Base-by-base conservation (phyloP, 2,888 invertebrate genomes). In the Drosophila formosana region DNA sequence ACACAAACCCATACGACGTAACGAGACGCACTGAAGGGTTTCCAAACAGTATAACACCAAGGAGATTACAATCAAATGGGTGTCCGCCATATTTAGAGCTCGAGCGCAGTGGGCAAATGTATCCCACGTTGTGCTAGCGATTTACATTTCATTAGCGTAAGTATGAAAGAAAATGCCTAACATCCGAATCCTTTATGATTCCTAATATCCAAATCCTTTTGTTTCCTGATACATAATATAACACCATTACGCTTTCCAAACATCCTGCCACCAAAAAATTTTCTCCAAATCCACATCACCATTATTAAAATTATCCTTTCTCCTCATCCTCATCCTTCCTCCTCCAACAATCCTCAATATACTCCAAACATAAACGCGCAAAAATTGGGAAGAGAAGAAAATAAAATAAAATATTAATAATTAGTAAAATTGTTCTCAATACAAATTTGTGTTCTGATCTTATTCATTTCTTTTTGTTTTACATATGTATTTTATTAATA, bases 311-410 rank as follows among this genome's bases (percentile, higher is more conserved):
- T 78, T 65, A 67, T 84, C 72, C 81, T 75, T 77, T 58, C 34
- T 78, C 75, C 69, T 75, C 70, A 66, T 62, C 66, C 71, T 75
- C 68, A 72, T 81, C 79, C 81, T 77, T 82, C 69, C 60, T 80
- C 80, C 73, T 82, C 88, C 86, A 83, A 79, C 65, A 64, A 77
- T 88, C 83, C 80, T 78, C 71, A 77, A 74, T 73, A 76, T 69
- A 85, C 76, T 84, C 84, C 89, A 85, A 84, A 84, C 82, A 88
- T 84, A 88, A 80, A 88, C 88, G 88, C 84, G 84, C 43, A 66
- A 80, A 83, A 83, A 76, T 72, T 66, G 75, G 81, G 81, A 78
- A 81, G 84, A 88, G 84, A 84, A 84, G 84, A 84, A 87, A 84
- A 88, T 78, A 84, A 88, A 84, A 88, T 83, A 46, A 66, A 72